phyloP scores from a whole-genome alignment of 2,113 vertebrate genomes.

The Tenebrosternarchus preto region DNA sequence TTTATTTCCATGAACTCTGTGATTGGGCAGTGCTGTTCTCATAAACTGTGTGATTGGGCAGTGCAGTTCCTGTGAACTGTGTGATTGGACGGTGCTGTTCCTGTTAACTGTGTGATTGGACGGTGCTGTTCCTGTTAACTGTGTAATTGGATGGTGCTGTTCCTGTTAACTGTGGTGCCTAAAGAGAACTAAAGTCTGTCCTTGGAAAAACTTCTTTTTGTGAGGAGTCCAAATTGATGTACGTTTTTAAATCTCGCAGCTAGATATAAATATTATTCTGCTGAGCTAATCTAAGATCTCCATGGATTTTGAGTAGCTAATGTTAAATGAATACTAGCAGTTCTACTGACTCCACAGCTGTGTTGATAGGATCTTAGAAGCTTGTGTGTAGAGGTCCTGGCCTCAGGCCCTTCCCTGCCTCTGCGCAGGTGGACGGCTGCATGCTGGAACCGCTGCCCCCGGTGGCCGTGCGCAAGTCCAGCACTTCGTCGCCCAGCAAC shows the following conservation, averaged over 20 bases:
- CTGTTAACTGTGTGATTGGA: constrained; percentile 14
- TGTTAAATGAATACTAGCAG: too few species aligned
- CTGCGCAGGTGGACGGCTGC: constrained; percentile 87
- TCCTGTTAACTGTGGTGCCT: neutral
- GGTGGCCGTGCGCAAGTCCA: constrained; percentile 82
- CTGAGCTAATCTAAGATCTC: too few species aligned
- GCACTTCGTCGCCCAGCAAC: constrained; percentile 88
- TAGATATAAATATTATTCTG: too few species aligned
- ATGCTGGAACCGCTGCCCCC: constrained; percentile 90
- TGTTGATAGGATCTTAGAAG: neutral
- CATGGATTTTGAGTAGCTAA: too few species aligned
- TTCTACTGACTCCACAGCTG: neutral
- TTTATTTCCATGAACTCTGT: neutral
- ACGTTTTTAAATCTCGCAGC: too few species aligned
- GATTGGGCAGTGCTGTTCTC: neutral
- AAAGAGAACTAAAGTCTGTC: neutral
- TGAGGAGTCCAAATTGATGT: neutral
- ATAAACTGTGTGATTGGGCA: too few species aligned
- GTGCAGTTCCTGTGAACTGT: neutral
- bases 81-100: neutral
- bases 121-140: neutral
- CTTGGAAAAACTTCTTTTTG: neutral
- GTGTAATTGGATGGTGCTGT: neutral
- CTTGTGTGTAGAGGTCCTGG: neutral
- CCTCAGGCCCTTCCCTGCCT: neutral